Percentiles rank a stretch among this genome's conserved stretches.
Conservation (phyloP, 2,113 vertebrate species). For the Nibea albiflora region DNA sequence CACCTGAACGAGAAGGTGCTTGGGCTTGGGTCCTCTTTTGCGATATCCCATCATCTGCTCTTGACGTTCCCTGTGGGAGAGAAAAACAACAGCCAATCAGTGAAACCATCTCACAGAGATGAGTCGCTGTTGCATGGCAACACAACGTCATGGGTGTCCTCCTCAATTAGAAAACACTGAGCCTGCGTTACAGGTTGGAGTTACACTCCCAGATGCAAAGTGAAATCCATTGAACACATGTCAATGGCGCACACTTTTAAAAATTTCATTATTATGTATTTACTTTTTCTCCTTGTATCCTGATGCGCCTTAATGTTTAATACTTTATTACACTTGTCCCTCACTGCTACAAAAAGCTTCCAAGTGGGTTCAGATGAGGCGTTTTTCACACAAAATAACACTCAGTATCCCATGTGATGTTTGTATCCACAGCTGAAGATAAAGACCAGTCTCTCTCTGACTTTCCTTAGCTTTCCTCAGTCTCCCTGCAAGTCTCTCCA, state of each 20-base stretch:
- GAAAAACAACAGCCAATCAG: slow-evolving; percentile 59
- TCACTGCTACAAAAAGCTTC: not conserved
- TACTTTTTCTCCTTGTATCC: not conserved
- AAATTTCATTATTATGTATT: not conserved
- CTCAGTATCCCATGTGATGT: not conserved
- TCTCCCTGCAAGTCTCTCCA: slow-evolving; percentile 38
- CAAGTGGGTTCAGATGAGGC: not conserved
- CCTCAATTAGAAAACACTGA: slow-evolving; percentile 39
- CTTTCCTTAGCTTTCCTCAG: slow-evolving; percentile 36
- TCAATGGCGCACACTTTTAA: not conserved
- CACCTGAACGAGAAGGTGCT: slow-evolving; percentile 90
- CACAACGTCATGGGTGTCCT: slow-evolving; percentile 57
- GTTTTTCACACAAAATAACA: not conserved
- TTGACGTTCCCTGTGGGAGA: slow-evolving; percentile 90
- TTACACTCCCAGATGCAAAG: slow-evolving; percentile 20
- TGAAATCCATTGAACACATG: not conserved
- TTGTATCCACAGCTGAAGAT: not conserved
- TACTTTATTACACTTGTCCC: not conserved
- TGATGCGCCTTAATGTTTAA: not conserved
- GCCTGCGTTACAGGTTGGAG: slow-evolving; percentile 34
- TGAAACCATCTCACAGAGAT: slow-evolving; percentile 29
- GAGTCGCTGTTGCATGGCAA: slow-evolving; percentile 73
- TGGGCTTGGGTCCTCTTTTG: slow-evolving; percentile 96
- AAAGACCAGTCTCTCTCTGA: slow-evolving; percentile 21
- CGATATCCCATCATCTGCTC: slow-evolving; percentile 96